phyloP scores from a whole-genome alignment of 2,888 invertebrate species.

The Philereme vetulata region DNA sequence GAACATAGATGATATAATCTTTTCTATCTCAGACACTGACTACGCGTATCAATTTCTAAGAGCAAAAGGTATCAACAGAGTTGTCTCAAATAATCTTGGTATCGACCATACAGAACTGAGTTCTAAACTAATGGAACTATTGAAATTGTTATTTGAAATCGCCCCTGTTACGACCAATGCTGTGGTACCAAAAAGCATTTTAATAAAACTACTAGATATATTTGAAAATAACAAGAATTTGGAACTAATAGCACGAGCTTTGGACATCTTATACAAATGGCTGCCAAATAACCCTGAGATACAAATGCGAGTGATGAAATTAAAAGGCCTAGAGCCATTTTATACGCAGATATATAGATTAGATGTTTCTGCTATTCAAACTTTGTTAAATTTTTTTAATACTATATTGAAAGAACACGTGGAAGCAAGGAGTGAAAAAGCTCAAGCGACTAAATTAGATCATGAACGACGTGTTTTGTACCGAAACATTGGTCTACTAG shows the following conservation, averaged over 20 bases:
- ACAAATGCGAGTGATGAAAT: conserved; percentile 67
- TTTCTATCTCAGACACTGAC: conserved; percentile 45
- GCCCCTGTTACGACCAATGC: conserved; percentile 52
- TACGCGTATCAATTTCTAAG: conserved; percentile 58
- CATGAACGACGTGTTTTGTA: conserved; percentile 53
- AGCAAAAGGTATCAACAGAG: conserved; percentile 57
- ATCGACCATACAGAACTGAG: conserved; percentile 47
- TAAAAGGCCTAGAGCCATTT: conserved; percentile 66
- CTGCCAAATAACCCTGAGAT: conserved; percentile 63
- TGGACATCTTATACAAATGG: conserved; percentile 64
- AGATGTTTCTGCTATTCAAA: conserved; percentile 50
- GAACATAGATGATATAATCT: conserved; percentile 47
- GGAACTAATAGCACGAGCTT: conserved; percentile 55
- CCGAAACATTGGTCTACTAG: conserved; percentile 64
- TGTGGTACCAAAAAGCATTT: conserved; percentile 52
- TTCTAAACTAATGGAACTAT: conserved; percentile 48
- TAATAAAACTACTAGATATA: conserved; percentile 62
- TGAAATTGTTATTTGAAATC: conserved; percentile 56
- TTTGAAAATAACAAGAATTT: conserved; percentile 59
- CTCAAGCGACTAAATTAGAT: conserved; percentile 44
- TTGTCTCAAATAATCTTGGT: conserved; percentile 49
- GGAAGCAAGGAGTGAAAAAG: conserved; percentile 43
- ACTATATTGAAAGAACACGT: conserved; percentile 67
- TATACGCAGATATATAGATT: conserved; percentile 62
- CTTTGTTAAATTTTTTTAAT: conserved; percentile 63